Conservation (phyloP, 2,113 vertebrate species). For the Muntiacus muntjak region DNA sequence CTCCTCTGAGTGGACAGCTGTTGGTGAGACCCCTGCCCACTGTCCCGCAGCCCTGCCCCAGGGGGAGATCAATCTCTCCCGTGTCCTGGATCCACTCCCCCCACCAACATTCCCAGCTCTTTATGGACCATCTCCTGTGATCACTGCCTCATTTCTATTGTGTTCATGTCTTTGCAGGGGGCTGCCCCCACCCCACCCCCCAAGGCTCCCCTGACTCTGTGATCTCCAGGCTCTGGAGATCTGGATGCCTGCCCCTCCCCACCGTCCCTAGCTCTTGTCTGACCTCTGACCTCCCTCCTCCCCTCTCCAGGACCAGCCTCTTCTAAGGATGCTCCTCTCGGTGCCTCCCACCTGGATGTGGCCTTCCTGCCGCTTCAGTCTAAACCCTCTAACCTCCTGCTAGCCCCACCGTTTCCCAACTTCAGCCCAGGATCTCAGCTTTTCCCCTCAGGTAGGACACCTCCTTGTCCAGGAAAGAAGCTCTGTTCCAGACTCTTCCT, state of each 20-base stretch:
- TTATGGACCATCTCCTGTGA: fast-evolving
- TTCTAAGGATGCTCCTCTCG: no score
- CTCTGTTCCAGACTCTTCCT: not conserved
- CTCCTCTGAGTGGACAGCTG: not conserved
- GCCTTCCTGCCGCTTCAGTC: not conserved
- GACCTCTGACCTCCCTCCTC: not conserved
- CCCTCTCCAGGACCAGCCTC: not conserved
- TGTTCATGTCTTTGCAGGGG: no score
- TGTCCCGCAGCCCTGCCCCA: fast-evolving
- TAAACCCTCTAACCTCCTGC: not conserved
- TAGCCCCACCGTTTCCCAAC: not conserved
- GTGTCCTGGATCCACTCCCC: not conserved
- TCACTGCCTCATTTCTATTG: fast-evolving
- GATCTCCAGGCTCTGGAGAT: not conserved
- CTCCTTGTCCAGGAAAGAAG: not conserved
- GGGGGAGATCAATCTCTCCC: not conserved
- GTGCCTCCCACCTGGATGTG: not conserved
- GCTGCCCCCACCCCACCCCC: not conserved
- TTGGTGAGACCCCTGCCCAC: not conserved
- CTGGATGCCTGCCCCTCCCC: not conserved
- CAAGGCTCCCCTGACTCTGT: not conserved
- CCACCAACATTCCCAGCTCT: fast-evolving
- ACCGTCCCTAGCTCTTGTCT: fast-evolving
- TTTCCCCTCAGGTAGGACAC: not conserved
- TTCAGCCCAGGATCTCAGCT: fast-evolving